Conservation (phyloP, 2,888 invertebrate species). For the Ormyrus rosae region DNA sequence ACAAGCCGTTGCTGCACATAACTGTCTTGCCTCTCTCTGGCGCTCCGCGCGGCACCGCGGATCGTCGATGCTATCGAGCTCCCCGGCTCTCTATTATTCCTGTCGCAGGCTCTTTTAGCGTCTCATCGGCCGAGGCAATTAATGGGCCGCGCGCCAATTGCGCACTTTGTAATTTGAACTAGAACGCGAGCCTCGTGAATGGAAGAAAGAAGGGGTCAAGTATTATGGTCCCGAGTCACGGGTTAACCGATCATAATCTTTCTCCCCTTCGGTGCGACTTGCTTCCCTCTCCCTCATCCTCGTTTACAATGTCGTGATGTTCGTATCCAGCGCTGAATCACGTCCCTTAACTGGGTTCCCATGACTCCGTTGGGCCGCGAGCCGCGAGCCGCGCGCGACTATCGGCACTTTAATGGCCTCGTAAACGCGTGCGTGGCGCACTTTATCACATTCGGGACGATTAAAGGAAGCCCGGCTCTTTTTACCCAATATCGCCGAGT, state of each 20-base stretch:
- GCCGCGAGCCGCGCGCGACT: not conserved
- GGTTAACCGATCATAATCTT: constrained; percentile 59
- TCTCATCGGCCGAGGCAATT: constrained; percentile 22
- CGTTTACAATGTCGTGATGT: constrained; percentile 59
- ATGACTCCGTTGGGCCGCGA: constrained; percentile 22
- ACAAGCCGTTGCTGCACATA: constrained; percentile 44
- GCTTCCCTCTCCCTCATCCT: constrained; percentile 56
- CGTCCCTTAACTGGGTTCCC: constrained; percentile 58
- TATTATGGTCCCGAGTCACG: constrained; percentile 58
- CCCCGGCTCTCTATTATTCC: constrained; percentile 35
- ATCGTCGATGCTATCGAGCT: constrained; percentile 38
- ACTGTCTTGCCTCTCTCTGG: constrained; percentile 37
- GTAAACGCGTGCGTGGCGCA: constrained; percentile 46
- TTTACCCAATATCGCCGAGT: constrained; percentile 12
- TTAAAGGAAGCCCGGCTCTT: constrained; percentile 38
- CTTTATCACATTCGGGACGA: constrained; percentile 41
- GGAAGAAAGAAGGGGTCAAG: constrained; percentile 50
- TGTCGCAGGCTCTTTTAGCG: constrained; percentile 32
- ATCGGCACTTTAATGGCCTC: constrained; percentile 40
- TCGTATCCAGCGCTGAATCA: constrained; percentile 58
- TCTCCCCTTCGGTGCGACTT: constrained; percentile 55
- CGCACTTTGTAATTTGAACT: not conserved
- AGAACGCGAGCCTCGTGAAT: not conserved
- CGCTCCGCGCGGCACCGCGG: constrained; percentile 38
- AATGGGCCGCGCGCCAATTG: constrained; percentile 14